Evolutionary conservation across 1,140 invertebrate genomes (phyloP), one percentile per base, ranked within the genome.

Genomic region (Ips typographus): DNA sequence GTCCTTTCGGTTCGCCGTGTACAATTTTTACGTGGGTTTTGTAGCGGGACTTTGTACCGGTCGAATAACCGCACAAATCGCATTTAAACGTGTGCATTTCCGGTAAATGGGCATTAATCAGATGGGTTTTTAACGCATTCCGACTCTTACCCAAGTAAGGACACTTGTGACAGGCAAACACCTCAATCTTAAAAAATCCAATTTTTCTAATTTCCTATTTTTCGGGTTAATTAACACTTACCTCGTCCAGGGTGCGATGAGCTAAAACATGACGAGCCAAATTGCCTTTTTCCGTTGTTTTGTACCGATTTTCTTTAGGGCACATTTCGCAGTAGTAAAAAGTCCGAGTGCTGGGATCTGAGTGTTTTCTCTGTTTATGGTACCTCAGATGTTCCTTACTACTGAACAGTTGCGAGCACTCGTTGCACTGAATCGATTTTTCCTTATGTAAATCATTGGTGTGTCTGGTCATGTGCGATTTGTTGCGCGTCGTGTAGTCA

Each of bases 261-360:
- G 56, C 56, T 22, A 66, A 58, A 22, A 51, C 49, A 41, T 66
- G 64, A 22, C 64, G 57, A 36, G 56, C 43, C 55, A 66, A 51
- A 40, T 66, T 66, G n/a, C 42, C 55, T 55, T 66, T 66, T 51
- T 66, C 64, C 2, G 56, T 66, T 6, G 64, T 66, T 43, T 59
- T 66, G 44, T 66, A 66, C 6, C 42, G 64, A 22, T 58, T 6
- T 47, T 66, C 64, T n/a, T 66, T 58, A 2, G 64, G 64, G 38
- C 64, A 66, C 56, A 66, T 58, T 40, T 66, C 64, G 40, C 64
- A 66, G 40, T 66, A 66, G 39, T 58, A 66, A 40, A 38, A 66
- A 1, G 39, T 66, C 22, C 41, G 57, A 22, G 22, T 4, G 38
- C 43, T 58, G 22, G 57, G 42, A 8, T 66, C 56, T 5, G 36